Base-by-base conservation (phyloP, 2,888 invertebrate species). In the Diplolepis rosae region DNA sequence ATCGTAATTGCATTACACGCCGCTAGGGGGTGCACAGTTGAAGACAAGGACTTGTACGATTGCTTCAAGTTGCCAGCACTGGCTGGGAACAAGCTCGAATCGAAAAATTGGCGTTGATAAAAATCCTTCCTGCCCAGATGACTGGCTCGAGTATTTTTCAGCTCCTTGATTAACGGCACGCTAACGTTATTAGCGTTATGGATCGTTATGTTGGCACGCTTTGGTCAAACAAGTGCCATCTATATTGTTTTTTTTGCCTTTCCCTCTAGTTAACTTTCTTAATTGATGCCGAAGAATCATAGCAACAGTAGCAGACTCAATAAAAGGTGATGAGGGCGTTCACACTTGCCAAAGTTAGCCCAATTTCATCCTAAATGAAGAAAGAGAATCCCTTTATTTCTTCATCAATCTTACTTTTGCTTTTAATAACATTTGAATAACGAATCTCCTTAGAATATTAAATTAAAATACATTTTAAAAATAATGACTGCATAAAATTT, bases 1-100 rank as follows among this genome's bases (percentile, higher is more conserved):
- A 89, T 89, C 87, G 88, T 88, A 88, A 89, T 89, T 89, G 87
- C 88, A 87, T 89, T 89, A 88, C 85, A 83, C 83, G 79, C 79
- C 80, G 78, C 75, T 42, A 51, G 50, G 71, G 66, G 74, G 61
- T 18, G 56, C 32, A 27, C 28, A 45, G 45, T 27, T 15, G 68
- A 74, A 70, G 77, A 72, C 71, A 71, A 71, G 66, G 48, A 45
- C 50, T 30, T 39, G 42, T 22, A 56, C 30, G 27, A 66, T 50
- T 48, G 61, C 32, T 65, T 71, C 67, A 68, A 65, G 66, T 71
- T 65, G 70, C 71, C 71, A 72, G 32, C 68, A 51, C 50, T 52
- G 39, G 28, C 72, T 74, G 74, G 71, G 70, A 76, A 74, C 74
- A 70, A 24, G 54, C 65, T 15, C 27, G 18, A 15, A 5, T 72